These are phyloP conservation scores for Ceryle rudis DNA, from an alignment of 2,797 vertebrate species.

Conservation along the genomic window DNA sequence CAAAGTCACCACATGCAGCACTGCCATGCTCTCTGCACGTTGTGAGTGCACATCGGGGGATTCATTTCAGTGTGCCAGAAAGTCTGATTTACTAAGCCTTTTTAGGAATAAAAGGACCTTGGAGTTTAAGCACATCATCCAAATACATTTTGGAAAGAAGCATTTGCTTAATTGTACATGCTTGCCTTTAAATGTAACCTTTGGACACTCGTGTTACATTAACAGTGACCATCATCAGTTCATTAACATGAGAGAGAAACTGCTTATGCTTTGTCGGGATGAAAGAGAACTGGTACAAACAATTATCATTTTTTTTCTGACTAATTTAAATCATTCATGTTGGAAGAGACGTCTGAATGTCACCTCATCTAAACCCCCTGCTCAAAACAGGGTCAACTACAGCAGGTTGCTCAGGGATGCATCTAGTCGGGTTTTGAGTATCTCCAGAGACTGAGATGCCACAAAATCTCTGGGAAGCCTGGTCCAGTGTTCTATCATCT, in stretches of 20 bases:
- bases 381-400: not conserved
- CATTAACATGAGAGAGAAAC: not conserved
- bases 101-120: not conserved
- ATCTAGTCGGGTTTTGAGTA: not conserved
- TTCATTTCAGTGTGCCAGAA: not conserved
- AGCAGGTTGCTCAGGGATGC: not conserved
- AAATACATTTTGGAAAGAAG: not conserved
- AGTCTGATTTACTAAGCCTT: not conserved
- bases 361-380: not conserved
- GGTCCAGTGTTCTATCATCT: not conserved
- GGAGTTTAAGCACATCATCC: not conserved
- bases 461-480: not conserved
- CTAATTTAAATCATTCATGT: not conserved
- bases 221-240: not conserved
- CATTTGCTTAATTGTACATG: not conserved
- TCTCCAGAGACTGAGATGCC: not conserved
- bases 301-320: not conserved
- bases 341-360: not conserved
- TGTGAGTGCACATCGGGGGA: rapidly evolving
- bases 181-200: not conserved
- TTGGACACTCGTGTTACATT: not conserved
- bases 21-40: rapidly evolving
- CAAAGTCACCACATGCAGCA: rapidly evolving
- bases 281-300: not conserved
- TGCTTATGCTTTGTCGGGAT: not conserved